A percentile compares a stretch with the other conserved stretches of the same genome.
These are phyloP conservation scores for Gallinago paraguaiae DNA, from an alignment of 2,113 vertebrate genomes.

Conservation along the genomic window DNA sequence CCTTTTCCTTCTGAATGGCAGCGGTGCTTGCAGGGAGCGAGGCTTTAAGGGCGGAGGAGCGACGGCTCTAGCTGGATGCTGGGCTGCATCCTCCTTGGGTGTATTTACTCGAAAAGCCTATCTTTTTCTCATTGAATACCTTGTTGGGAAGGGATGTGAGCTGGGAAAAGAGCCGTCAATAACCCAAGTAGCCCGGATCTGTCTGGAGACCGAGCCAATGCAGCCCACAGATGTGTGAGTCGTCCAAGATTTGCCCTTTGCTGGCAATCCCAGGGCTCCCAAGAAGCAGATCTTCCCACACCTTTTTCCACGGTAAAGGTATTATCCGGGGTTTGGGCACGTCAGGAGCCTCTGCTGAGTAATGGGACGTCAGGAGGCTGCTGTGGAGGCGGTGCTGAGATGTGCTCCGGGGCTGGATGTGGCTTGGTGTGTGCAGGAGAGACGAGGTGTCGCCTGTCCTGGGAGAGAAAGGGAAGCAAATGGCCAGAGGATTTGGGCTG, in stretches of 20 bases:
- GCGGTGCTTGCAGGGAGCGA: fast-evolving
- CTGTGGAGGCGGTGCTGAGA: background rate
- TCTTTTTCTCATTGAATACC: fast-evolving
- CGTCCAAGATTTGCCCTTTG: background rate
- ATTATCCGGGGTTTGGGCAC: background rate
- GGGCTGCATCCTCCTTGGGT: background rate
- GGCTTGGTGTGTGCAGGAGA: background rate
- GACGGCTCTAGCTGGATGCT: fast-evolving
- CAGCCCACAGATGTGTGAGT: background rate
- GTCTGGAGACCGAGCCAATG: fast-evolving
- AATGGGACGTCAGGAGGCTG: background rate
- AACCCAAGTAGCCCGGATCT: background rate
- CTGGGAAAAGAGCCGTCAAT: background rate
- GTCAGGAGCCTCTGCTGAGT: background rate
- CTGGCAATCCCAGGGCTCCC: background rate
- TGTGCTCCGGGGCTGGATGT: background rate
- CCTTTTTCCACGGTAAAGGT: background rate
- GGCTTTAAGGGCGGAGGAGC: background rate
- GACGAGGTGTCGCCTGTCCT: fast-evolving
- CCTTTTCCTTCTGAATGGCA: background rate
- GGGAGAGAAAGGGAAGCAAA: background rate
- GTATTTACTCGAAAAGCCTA: background rate
- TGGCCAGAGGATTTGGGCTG: fast-evolving
- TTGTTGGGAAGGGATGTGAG: background rate
- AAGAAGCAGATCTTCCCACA: background rate